A percentile compares a stretch with the other conserved stretches of the same genome.
phyloP scores from a whole-genome alignment of 2,797 vertebrate genomes.

The Coregonus ussuriensis region DNA sequence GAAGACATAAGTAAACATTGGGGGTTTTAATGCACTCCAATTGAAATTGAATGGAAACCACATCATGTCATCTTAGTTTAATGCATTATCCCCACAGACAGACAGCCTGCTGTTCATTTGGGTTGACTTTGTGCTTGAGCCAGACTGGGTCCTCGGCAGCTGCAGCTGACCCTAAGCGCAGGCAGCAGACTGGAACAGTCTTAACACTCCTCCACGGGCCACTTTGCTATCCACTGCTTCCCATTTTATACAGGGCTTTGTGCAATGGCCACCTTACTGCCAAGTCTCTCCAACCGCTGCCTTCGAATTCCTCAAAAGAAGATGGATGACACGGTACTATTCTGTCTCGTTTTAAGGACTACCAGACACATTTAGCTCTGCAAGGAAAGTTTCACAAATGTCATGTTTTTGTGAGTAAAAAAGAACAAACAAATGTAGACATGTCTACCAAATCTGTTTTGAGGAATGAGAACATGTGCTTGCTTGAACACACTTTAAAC shows the following conservation, averaged over 20 bases:
- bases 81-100: constrained; percentile 24
- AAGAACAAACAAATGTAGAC: no score
- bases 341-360: constrained; percentile 5
- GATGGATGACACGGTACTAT: constrained; percentile 16
- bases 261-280: constrained; percentile 7
- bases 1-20: constrained; percentile 28
- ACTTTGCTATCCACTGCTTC: constrained; percentile 45
- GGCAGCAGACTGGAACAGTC: constrained; percentile 47
- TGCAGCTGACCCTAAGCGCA: constrained; percentile 20
- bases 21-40: constrained; percentile 23
- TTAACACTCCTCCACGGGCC: constrained; percentile 41
- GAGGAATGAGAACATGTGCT: not conserved
- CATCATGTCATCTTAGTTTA: constrained; percentile 22
- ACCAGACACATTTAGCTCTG: constrained; percentile 11
- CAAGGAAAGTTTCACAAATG: constrained; percentile 1
- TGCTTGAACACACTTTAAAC: not conserved
- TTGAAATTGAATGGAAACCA: constrained; percentile 24
- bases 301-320: constrained; percentile 21
- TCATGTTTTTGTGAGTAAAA: constrained; percentile 9
- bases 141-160: constrained; percentile 19
- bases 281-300: constrained; percentile 17
- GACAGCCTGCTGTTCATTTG: constrained; percentile 1
- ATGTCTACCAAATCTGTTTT: not conserved
- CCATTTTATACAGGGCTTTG: constrained; percentile 18
- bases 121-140: constrained; percentile 51